phyloP scores from a whole-genome alignment of 2,113 vertebrate species.

The Gorsachius goisagi region DNA sequence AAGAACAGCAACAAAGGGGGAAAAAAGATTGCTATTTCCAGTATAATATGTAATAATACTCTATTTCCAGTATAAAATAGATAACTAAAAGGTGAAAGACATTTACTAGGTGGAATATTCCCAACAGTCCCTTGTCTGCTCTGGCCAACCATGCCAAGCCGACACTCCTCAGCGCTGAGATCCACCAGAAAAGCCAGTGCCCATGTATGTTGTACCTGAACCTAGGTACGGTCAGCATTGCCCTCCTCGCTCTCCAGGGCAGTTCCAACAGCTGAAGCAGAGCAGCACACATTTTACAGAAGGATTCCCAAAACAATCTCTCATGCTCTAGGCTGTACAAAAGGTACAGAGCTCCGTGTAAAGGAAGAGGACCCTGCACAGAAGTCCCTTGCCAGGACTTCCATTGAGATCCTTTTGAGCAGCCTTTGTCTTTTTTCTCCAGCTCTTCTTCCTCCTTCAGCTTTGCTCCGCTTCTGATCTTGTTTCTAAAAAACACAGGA shows the following conservation, averaged over 20 bases:
- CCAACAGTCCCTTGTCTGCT: background rate
- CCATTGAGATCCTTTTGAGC: background rate
- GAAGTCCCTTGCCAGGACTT: background rate
- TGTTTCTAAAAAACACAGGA: constrained; percentile 24
- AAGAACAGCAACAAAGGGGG: background rate
- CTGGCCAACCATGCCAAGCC: background rate
- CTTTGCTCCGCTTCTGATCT: constrained; percentile 9
- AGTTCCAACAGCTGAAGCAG: background rate
- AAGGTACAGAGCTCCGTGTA: background rate
- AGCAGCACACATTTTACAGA: background rate
- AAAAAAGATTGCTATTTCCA: background rate
- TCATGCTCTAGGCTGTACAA: background rate
- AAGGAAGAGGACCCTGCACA: background rate
- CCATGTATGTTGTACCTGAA: background rate
- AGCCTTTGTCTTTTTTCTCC: constrained; percentile 1
- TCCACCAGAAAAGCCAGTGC: background rate
- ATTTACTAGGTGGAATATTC: background rate
- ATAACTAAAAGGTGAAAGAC: background rate
- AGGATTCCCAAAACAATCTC: background rate
- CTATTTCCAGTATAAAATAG: background rate
- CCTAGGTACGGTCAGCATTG: background rate
- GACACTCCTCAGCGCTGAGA: background rate
- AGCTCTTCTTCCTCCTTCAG: background rate
- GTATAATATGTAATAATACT: background rate
- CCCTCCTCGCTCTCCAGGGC: background rate